Conservation (phyloP, 2,113 vertebrate genomes). For the Antigone vipio region DNA sequence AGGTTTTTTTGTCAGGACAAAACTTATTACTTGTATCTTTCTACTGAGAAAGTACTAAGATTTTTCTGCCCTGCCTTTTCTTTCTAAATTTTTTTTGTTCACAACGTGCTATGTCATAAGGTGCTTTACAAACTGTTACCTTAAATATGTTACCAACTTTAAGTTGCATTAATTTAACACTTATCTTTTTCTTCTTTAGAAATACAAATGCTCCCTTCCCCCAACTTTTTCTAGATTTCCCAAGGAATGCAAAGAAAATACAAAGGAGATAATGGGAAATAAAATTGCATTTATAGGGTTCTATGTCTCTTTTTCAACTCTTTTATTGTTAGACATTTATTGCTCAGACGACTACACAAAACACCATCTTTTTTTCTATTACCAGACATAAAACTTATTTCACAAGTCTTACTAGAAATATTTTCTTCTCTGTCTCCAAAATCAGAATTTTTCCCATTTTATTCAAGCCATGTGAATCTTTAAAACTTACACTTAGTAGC, state of each 20-base stretch:
- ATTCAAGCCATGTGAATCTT: neutral
- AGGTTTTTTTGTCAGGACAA: neutral
- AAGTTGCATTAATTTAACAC: neutral
- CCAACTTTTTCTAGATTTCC: neutral
- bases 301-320: neutral
- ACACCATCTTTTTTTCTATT: neutral
- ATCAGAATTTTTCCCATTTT: neutral
- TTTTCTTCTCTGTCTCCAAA: neutral
- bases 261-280: neutral
- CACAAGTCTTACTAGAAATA: neutral
- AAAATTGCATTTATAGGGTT: neutral
- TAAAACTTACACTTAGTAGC: neutral
- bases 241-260: neutral
- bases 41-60: neutral
- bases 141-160: neutral
- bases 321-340: neutral
- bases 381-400: neutral
- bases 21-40: neutral
- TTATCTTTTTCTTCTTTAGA: neutral
- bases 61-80: neutral
- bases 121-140: neutral
- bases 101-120: neutral
- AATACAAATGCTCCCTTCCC: neutral
- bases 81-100: neutral
- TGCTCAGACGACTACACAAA: neutral